Percentiles rank a stretch among this genome's conserved stretches.
phyloP scores from a whole-genome alignment of 2,888 invertebrate species.

The Loripinus fragilis region DNA sequence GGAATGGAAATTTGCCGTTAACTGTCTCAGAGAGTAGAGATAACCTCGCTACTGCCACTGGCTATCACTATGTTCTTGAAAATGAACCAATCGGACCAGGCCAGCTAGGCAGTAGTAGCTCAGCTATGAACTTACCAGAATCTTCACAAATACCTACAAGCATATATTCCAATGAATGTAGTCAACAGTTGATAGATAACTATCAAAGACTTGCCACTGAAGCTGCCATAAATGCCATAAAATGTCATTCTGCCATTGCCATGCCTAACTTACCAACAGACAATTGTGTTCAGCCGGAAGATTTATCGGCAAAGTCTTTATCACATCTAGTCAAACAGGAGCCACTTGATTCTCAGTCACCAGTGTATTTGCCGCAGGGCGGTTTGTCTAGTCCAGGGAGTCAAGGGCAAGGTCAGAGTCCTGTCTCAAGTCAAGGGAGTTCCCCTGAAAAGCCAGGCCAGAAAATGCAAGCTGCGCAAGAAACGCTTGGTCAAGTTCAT shows the following conservation, averaged over 20 bases:
- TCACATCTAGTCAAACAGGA: constrained; percentile 67
- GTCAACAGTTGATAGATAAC: constrained; percentile 46
- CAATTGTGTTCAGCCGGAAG: constrained; percentile 17
- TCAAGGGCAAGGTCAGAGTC: constrained; percentile 39
- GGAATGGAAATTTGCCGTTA: constrained; percentile 16
- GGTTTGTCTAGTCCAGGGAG: constrained; percentile 35
- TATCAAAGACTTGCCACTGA: constrained; percentile 8
- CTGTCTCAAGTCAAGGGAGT: constrained; percentile 6
- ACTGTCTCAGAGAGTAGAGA: constrained; percentile 40
- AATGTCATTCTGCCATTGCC: constrained; percentile 27
- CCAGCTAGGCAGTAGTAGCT: not conserved
- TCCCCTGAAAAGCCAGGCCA: constrained; percentile 3
- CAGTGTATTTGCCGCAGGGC: not conserved
- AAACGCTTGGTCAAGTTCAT: constrained; percentile 56
- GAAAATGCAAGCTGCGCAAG: constrained; percentile 50
- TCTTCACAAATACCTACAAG: not conserved
- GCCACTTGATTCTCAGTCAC: constrained; percentile 36
- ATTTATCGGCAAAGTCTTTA: constrained; percentile 46
- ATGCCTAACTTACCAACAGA: constrained; percentile 32
- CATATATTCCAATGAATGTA: not conserved
- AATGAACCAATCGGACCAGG: not conserved
- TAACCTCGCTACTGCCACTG: constrained; percentile 25
- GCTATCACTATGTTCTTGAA: constrained; percentile 59
- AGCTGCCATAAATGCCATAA: constrained; percentile 20
- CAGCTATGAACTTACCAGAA: not conserved